Base-by-base conservation (phyloP, 2,113 vertebrate genomes). In the Phylloscopus trochilus region DNA sequence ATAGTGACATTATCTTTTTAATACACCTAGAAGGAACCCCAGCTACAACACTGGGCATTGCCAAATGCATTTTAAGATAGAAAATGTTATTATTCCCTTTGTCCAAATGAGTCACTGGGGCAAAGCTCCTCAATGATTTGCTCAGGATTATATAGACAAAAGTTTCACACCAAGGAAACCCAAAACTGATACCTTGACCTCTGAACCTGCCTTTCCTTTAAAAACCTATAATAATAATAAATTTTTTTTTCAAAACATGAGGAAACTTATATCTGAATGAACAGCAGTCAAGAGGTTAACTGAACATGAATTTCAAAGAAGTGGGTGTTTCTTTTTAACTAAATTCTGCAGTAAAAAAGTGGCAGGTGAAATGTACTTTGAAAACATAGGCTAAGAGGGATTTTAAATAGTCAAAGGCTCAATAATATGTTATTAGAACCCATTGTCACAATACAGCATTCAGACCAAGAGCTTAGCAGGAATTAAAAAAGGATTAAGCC, bases 401-500 rank as follows among this genome's bases (percentile, higher is more conserved):
- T 95, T 95, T 89, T 72, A 58, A 73, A 75, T 13, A 87, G 37
- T 78, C 52, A 92, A 84, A 95, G 58, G 41, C 74, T 89, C 30
- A 93, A 89, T 60, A 85, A 79, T 75, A 58, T 3, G 1, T 78
- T 87, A 89, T 89, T 91, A 91, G 49, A 87, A 82, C 10, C 43
- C 44, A 85, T 91, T 93, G 93, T 79, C 62, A 87, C 70, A 89
- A 84, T 49, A 66, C 3, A 89, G 9, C 53, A 92, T 95, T 95
- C 77, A 91, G 77, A 91, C 18, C 23, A 89, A 75, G 70, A 85
- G 83, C 89, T 96, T 94, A 92, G 46, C n/a, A 79, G 74, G 94
- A 95, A 95, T 95, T 95, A 85, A 92, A 82, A 93, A 78, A 87
- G 87, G 92, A 97, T 95, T 93, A 95, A 84, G 87, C 58, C 41